Evolutionary conservation across 1,140 invertebrate genomes (phyloP).

Genomic region (Musca vetustissima): DNA sequence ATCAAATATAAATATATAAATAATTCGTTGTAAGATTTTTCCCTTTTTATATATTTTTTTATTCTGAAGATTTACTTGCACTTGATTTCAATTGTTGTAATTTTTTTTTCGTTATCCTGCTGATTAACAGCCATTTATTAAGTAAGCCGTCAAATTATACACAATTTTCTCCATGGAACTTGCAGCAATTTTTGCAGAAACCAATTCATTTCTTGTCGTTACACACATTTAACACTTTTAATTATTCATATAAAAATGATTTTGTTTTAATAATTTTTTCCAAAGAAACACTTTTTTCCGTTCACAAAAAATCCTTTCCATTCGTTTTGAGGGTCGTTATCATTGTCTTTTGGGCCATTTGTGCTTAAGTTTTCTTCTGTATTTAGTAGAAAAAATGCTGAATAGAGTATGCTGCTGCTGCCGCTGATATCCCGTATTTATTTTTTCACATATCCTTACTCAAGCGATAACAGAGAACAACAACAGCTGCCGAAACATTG

Average conservation of each 20-base stretch:
- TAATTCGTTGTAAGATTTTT: slow-evolving; percentile 12
- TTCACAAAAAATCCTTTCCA: neutral
- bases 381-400: neutral
- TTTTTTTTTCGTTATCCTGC: too few species aligned
- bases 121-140: too few species aligned
- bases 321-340: neutral
- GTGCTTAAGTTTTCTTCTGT: neutral
- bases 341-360: neutral
- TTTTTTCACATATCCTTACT: slow-evolving; percentile 17
- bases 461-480: slow-evolving; percentile 2
- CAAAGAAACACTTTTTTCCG: neutral
- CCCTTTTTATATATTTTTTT: neutral
- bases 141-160: slow-evolving; percentile 13
- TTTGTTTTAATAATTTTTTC: too few species aligned
- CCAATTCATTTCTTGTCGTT: neutral
- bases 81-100: too few species aligned
- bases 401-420: too few species aligned
- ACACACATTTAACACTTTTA: neutral
- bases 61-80: too few species aligned
- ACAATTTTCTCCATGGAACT: neutral
- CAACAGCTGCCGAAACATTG: neutral
- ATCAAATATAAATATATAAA: slow-evolving; percentile 2
- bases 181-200: neutral
- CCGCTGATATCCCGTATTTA: too few species aligned
- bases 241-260: neutral